Base-by-base conservation (phyloP, 1,140 invertebrate genomes). In the Hyles vespertilio region DNA sequence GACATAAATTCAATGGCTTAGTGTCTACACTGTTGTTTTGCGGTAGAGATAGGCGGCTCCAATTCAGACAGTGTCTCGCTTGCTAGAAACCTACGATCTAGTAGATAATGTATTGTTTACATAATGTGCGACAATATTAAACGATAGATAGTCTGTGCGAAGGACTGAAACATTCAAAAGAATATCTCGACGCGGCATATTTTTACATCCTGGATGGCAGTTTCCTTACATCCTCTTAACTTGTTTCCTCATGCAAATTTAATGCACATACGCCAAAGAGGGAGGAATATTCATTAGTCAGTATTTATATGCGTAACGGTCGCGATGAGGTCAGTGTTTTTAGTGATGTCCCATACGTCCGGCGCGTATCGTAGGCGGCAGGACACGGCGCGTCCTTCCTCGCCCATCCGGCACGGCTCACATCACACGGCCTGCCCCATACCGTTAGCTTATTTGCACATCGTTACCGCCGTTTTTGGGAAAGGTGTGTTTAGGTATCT, bases 371-470 rank as follows among this genome's bases (percentile, higher is more conserved):
- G 59, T 53, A 58, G 48, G 67, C 69, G 64, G 22, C 22, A 22
- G 71, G 74, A 77, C 72, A 72, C 51, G 60, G 52, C 36, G 57
- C 70, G 79, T 77, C 79, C 80, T 83, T 83, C 81, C 80, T 80
- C 79, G 72, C 70, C 72, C 76, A 78, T 77, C 78, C 74, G 70
- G 75, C 52, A 22, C 54, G 70, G 59, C 63, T 48, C 32, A 47
- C 70, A 74, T 74, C 65, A 70, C 57, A 64, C 71, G 65, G 63
- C 59, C 43, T 36, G 58, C 65, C 61, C 65, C 51, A 54, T 75
- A 74, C 77, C 73, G 78, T 82, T 82, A 80, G 50, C 54, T 57
- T 76, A 80, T 84, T 82, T 79, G 79, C 78, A 74, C 67, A 71
- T 77, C 74, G 74, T 77, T 72, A 77, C 72, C 47, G 32, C 50